Evolutionary conservation across 2,113 vertebrate genomes (phyloP).

Genomic region (Cryptomyrus ogoouensis): DNA sequence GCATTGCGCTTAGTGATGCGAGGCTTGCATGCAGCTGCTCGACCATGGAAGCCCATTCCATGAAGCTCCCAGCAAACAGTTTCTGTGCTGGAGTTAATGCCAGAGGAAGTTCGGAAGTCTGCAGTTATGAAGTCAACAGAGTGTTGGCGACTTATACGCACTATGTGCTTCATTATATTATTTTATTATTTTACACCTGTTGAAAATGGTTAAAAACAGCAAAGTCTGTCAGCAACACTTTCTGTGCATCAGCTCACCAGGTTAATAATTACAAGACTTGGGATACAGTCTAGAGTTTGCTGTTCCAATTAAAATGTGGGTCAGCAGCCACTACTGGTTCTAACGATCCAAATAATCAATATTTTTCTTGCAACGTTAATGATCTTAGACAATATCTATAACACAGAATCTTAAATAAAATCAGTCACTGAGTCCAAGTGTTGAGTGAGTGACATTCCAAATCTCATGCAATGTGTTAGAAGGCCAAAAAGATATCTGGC

Average conservation of each 20-base stretch:
- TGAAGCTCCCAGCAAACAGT: too few relatives aligned
- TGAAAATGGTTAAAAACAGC: background rate
- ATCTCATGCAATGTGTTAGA: background rate
- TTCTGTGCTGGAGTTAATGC: too few relatives aligned
- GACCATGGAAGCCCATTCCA: too few relatives aligned
- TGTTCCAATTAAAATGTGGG: background rate
- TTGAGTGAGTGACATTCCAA: background rate
- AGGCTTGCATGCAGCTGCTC: too few relatives aligned
- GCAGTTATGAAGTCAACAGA: background rate
- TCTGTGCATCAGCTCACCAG: background rate
- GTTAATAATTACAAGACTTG: background rate
- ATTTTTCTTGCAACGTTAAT: background rate
- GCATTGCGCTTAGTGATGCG: background rate
- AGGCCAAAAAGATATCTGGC: background rate
- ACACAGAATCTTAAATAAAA: conserved; percentile 24
- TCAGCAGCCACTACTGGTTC: background rate
- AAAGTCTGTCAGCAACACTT: background rate
- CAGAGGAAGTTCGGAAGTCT: too few relatives aligned
- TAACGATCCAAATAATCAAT: background rate
- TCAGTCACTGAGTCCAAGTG: background rate
- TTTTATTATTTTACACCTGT: background rate
- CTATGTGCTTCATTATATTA: background rate
- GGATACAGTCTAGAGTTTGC: background rate
- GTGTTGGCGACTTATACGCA: background rate
- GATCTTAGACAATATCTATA: background rate